Evolutionary conservation across 2,113 vertebrate species (phyloP).

Genomic region (Lampris megalopsis): DNA sequence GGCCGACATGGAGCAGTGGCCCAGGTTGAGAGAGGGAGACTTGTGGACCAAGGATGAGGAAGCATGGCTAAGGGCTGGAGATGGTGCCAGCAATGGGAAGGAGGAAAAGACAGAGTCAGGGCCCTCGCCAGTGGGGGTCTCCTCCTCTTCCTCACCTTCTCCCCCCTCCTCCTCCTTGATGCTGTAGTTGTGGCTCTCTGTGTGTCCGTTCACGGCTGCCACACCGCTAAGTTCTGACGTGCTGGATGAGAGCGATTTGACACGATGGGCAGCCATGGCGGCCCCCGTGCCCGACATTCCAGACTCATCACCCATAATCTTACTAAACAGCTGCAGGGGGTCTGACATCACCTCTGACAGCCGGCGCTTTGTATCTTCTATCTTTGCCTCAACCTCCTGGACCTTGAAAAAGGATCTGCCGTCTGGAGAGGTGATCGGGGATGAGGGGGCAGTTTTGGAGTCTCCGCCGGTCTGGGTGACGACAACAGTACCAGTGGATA

Average conservation of each 20-base stretch:
- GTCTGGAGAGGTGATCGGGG: constrained; percentile 94
- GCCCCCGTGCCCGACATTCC: constrained; percentile 81
- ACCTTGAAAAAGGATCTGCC: constrained; percentile 98
- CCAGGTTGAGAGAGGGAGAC: constrained; percentile 86
- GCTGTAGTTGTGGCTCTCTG: constrained; percentile 94
- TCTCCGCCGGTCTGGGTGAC: constrained; percentile 81
- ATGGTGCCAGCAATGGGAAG: constrained; percentile 56
- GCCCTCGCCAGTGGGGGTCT: constrained; percentile 62
- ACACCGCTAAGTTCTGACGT: constrained; percentile 92
- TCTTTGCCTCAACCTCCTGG: constrained; percentile 96
- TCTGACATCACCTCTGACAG: constrained; percentile 98
- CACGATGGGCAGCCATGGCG: constrained; percentile 82
- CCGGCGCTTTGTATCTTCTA: constrained; percentile 96
- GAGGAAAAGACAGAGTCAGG: constrained; percentile 78
- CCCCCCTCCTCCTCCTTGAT: constrained; percentile 96
- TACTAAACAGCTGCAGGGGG: constrained; percentile 96
- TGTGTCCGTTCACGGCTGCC: constrained; percentile 89
- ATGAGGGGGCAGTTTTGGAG: constrained; percentile 97
- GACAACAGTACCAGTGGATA: constrained; percentile 57
- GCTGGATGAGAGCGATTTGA: constrained; percentile 95
- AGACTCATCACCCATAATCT: constrained; percentile 98
- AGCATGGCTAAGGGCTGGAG: constrained; percentile 49
- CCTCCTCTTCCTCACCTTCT: constrained; percentile 72
- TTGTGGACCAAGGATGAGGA: constrained; percentile 57
- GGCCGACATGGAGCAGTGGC: constrained; percentile 92